Evolutionary conservation across 2,888 invertebrate species (phyloP).

Genomic region (Acanthosepion lycidas): DNA sequence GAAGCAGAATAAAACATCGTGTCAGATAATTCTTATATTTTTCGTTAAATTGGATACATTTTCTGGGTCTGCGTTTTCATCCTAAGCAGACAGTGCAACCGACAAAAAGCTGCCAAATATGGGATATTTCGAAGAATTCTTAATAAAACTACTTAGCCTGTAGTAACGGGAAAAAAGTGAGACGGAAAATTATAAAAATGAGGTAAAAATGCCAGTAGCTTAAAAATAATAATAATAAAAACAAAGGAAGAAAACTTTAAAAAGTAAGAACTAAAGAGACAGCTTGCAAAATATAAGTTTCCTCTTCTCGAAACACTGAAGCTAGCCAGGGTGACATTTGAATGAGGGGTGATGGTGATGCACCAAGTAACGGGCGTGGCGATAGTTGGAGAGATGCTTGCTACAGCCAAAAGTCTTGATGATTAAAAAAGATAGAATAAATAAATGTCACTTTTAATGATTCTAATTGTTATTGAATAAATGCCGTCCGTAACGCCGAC

Average conservation of each 20-base stretch:
- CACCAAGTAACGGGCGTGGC: not conserved
- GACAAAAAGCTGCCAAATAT: not conserved
- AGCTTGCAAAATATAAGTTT: not conserved
- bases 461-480: not conserved
- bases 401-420: not conserved
- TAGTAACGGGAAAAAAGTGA: not conserved
- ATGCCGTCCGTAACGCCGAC: not conserved
- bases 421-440: not conserved
- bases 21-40: too few relatives aligned
- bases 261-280: not conserved
- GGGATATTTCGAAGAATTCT: not conserved
- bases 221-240: not conserved
- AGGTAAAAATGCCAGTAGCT: too few relatives aligned
- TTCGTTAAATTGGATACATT: too few relatives aligned
- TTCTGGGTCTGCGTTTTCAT: too few relatives aligned
- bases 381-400: not conserved
- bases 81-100: not conserved
- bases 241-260: not conserved
- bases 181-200: not conserved
- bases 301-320: not conserved
- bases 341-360: not conserved
- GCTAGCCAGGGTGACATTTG: not conserved
- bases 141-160: not conserved
- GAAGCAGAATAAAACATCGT: too few relatives aligned
- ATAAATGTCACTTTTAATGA: slow-evolving; percentile 18